Conservation (phyloP, 2,113 vertebrate species). For the Hyla sarda region DNA sequence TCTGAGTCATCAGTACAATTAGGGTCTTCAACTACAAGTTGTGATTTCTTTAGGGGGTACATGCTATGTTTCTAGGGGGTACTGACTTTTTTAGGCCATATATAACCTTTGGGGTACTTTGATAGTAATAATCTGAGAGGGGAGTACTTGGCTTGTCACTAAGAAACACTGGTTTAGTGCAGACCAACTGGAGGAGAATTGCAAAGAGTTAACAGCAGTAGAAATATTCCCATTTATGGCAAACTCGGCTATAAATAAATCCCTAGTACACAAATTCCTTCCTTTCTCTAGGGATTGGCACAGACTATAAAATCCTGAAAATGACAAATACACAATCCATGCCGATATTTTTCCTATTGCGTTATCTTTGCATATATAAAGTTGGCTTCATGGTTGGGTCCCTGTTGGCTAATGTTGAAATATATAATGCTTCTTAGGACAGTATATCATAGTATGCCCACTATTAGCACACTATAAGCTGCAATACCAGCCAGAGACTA, state of each 20-base stretch:
- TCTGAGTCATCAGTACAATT: neutral
- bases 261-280: neutral
- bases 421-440: neutral
- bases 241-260: neutral
- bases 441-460: neutral
- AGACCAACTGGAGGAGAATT: neutral
- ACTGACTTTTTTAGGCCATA: neutral
- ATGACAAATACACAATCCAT: neutral
- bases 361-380: neutral
- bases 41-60: too few species aligned
- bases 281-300: neutral
- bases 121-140: too few species aligned
- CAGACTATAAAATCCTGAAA: neutral
- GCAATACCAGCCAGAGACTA: neutral
- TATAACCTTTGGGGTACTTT: too few species aligned
- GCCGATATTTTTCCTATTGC: neutral
- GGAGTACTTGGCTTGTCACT: neutral
- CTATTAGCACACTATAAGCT: too few species aligned
- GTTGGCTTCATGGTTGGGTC: neutral
- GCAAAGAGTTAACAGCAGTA: neutral
- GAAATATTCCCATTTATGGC: neutral
- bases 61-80: too few species aligned
- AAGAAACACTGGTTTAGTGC: neutral
- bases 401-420: neutral
- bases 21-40: too few species aligned